These are phyloP conservation scores for Bubo bubo DNA, from an alignment of 2,113 vertebrate genomes.

Conservation along the genomic window DNA sequence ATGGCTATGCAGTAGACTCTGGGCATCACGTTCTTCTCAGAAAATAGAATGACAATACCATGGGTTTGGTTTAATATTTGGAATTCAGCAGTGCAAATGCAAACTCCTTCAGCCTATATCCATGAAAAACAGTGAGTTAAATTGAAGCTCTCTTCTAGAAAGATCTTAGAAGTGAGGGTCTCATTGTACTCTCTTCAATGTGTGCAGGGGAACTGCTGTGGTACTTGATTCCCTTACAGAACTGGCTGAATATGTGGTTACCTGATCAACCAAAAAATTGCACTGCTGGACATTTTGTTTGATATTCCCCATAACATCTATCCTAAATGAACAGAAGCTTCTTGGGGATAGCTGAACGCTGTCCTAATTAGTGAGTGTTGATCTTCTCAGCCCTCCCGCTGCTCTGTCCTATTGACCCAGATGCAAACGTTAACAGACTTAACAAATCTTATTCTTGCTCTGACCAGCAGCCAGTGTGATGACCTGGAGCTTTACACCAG, in stretches of 20 bases:
- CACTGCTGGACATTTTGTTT: neutral
- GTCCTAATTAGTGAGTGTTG: neutral
- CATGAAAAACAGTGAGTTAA: neutral
- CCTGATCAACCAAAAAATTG: neutral
- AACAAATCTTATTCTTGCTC: neutral
- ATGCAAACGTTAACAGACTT: neutral
- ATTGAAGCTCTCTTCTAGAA: neutral
- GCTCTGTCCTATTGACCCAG: neutral
- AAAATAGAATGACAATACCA: neutral
- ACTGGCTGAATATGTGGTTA: neutral
- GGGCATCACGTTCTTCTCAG: rapidly evolving
- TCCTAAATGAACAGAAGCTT: neutral
- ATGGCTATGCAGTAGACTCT: neutral
- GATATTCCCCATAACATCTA: neutral
- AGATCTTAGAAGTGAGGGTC: neutral
- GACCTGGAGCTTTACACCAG: neutral
- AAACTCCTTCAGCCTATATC: neutral
- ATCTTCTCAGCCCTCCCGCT: neutral
- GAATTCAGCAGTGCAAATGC: neutral
- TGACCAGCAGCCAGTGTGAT: neutral
- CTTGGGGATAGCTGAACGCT: neutral
- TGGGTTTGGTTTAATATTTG: rapidly evolving
- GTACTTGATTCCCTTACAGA: neutral
- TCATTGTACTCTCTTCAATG: neutral
- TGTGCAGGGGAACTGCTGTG: neutral